A percentile compares a stretch with the other conserved stretches of the same genome.
Conservation (phyloP, 2,888 invertebrate genomes). For the Trissonchulus latispiculum region DNA sequence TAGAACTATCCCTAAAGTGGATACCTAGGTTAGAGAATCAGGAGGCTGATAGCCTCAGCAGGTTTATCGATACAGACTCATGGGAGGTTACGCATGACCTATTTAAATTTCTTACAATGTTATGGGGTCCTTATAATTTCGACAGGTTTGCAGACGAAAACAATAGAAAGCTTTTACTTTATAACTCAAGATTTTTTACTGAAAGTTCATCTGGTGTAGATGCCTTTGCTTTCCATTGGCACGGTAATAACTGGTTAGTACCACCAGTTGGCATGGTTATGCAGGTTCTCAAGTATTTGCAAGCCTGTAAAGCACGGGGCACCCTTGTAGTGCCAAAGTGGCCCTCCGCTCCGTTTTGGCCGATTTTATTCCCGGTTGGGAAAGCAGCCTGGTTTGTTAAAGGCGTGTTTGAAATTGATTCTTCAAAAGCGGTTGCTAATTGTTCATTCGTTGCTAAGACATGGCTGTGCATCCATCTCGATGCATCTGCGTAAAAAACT, state of each 20-base stretch:
- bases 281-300: neutral
- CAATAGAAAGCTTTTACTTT: neutral
- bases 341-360: neutral
- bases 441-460: neutral
- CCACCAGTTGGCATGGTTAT: neutral
- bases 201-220: neutral
- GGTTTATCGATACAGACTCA: neutral
- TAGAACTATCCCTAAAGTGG: neutral
- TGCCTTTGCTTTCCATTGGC: neutral
- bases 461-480: neutral
- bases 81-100: neutral
- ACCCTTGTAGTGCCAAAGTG: neutral
- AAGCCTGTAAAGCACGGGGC: neutral
- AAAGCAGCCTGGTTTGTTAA: neutral
- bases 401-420: neutral
- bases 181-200: neutral
- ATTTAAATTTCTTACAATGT: neutral
- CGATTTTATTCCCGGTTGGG: neutral
- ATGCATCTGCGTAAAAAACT: neutral
- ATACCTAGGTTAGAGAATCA: neutral
- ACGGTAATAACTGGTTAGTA: neutral
- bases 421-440: neutral
- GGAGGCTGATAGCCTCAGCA: neutral
- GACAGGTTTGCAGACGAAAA: slow-evolving; percentile 1
- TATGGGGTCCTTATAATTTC: neutral